phyloP scores from a whole-genome alignment of 2,888 invertebrate species.

The Agriotes lineatus region DNA sequence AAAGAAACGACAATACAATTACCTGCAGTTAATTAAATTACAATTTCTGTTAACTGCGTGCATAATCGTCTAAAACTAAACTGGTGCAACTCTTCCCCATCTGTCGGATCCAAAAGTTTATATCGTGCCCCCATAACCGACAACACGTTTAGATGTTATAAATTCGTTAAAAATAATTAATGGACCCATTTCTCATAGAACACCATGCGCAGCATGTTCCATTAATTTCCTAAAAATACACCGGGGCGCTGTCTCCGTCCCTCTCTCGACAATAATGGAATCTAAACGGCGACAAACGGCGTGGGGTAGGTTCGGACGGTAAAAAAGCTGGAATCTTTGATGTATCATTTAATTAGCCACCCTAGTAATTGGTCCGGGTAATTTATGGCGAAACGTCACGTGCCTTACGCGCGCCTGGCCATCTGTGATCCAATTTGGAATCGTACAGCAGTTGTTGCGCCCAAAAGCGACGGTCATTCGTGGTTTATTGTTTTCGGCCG shows the following conservation, averaged over 20 bases:
- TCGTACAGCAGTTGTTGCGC: conserved; percentile 55
- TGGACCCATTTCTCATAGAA: conserved; percentile 51
- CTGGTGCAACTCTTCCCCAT: conserved; percentile 30
- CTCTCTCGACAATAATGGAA: conserved; percentile 1
- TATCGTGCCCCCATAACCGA: conserved; percentile 34
- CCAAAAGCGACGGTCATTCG: conserved; percentile 45
- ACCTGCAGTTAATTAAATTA: too few species aligned
- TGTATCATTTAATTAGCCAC: conserved; percentile 59
- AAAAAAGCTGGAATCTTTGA: conserved; percentile 52
- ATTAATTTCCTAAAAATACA: conserved; percentile 37
- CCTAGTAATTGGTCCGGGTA: conserved; percentile 57
- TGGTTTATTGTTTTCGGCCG: conserved; percentile 54
- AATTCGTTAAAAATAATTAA: conserved; percentile 55
- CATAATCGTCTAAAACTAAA: not conserved
- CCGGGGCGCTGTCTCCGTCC: conserved; percentile 6
- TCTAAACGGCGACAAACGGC: conserved; percentile 39
- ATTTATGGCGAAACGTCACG: conserved; percentile 60
- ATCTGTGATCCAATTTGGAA: conserved; percentile 61
- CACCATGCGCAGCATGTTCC: conserved; percentile 50
- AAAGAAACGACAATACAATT: too few species aligned
- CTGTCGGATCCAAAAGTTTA: conserved; percentile 27
- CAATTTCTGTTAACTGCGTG: not conserved
- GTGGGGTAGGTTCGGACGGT: conserved; percentile 19
- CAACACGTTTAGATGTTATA: conserved; percentile 41
- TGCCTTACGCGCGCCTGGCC: conserved; percentile 61